Evolutionary conservation across 2,113 vertebrate genomes (phyloP), one percentile per base, ranked within the genome.

Genomic region (Jacana jacana): DNA sequence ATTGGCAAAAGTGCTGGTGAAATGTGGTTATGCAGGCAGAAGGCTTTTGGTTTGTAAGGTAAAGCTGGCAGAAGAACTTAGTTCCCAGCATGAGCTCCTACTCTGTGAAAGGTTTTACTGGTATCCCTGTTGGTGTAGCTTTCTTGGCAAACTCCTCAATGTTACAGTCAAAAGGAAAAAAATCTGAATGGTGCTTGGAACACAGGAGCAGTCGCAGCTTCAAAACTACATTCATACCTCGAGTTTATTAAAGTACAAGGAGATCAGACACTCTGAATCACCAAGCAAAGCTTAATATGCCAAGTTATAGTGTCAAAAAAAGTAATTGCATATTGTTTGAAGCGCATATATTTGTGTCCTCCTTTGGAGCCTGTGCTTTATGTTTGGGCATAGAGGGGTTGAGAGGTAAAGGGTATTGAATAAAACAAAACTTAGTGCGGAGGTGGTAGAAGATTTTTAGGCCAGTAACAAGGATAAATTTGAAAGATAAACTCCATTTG

Each of bases 261-360:
- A 88, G 69, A 81, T 37, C 83, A 91, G 69, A 94, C 86, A 24
- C 58, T 58, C 44, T 86, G 91, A 94, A 85, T 95, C 86, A 81
- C 77, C 88, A 87, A 90, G 69, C 69, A 66, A 73, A 82, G 39
- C 33, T 54, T 87, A 33, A 12, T 57, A 27, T 9, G 69, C 86
- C 88, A 49, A 76, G 44, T 49, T 64, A 71, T 35, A 76, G 76
- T 39, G 61, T 22, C 42, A 44, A 72, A 42, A 79, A 25, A 44
- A 69, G 20, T 33, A 63, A 78, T 35, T 70, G 40, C 22, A 1
- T 44, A 0, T 46, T 58, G 30, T 83, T 93, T 84, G 78, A 81
- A 84, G 75, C 30, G 52, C 20, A 1, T 49, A 4, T 72, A 31
- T 65, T 70, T 77, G 65, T 46, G 35, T 61, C 30, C 30, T 76